These are phyloP conservation scores for Cheilosia grossa DNA, from an alignment of 2,888 invertebrate genomes.

Conservation along the genomic window DNA sequence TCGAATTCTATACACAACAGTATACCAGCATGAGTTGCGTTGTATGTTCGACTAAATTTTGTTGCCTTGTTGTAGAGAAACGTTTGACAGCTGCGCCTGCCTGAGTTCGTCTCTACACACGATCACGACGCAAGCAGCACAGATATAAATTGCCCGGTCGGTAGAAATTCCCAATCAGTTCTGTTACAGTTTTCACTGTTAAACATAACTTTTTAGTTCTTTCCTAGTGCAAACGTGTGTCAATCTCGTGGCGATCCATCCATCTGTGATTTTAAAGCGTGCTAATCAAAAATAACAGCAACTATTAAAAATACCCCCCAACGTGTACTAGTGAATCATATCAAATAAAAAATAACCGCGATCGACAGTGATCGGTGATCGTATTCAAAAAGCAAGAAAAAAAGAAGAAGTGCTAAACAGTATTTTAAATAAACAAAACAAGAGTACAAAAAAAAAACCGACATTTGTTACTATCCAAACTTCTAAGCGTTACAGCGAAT, in stretches of 20 bases:
- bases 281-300: conserved; percentile 5
- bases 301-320: not conserved
- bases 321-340: conserved; percentile 30
- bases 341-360: conserved; percentile 7
- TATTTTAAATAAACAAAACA: conserved; percentile 25
- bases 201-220: conserved; percentile 78
- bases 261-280: conserved; percentile 25
- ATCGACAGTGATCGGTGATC: conserved; percentile 19
- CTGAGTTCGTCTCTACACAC: conserved; percentile 11
- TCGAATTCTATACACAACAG: conserved; percentile 11
- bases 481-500: conserved; percentile 63
- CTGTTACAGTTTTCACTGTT: conserved; percentile 82
- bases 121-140: conserved; percentile 18
- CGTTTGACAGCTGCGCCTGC: conserved; percentile 59
- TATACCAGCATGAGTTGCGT: conserved; percentile 60
- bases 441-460: not conserved
- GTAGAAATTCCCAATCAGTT: conserved; percentile 78
- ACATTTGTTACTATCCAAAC: conserved; percentile 35
- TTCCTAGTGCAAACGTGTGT: conserved; percentile 29
- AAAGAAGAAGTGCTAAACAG: conserved; percentile 28
- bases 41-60: conserved; percentile 69
- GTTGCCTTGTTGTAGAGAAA: conserved; percentile 55
- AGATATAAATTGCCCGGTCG: conserved; percentile 79
- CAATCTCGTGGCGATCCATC: conserved; percentile 56
- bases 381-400: not conserved